These are phyloP conservation scores for Leptopilina drosophilae DNA, from an alignment of 2,888 invertebrate genomes.

Conservation along the genomic window DNA sequence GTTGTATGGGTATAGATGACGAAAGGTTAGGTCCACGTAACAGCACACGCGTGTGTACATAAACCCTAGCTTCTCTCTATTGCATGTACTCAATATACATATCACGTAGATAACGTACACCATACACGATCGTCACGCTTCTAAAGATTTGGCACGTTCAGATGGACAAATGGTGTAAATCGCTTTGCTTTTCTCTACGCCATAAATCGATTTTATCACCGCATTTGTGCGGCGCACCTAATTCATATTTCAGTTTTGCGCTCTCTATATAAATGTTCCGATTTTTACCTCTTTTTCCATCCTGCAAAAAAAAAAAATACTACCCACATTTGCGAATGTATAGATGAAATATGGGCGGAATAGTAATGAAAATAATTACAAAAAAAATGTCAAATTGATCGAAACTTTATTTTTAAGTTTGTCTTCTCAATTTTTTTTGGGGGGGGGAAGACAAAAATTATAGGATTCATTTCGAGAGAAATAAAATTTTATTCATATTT, in stretches of 20 bases:
- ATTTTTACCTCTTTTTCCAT: background rate
- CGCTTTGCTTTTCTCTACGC: constrained; percentile 51
- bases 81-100: constrained; percentile 44
- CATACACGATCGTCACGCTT: constrained; percentile 45
- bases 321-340: too few species aligned
- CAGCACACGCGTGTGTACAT: constrained; percentile 30
- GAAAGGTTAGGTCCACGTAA: constrained; percentile 34
- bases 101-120: constrained; percentile 39
- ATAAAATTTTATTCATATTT: too few species aligned
- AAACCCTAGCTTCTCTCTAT: constrained; percentile 43
- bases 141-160: constrained; percentile 59
- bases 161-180: constrained; percentile 54
- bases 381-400: too few species aligned
- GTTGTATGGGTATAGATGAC: constrained; percentile 35
- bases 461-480: too few species aligned
- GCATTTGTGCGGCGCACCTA: background rate
- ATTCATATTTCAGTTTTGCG: background rate
- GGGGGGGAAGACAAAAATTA: too few species aligned
- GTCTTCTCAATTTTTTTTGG: too few species aligned
- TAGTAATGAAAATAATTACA: too few species aligned
- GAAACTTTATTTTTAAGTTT: too few species aligned
- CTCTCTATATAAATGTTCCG: background rate
- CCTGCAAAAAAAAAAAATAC: too few species aligned
- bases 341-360: too few species aligned
- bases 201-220: constrained; percentile 24